Evolutionary conservation across 2,797 vertebrate genomes (phyloP).

Genomic region (Xenentodon cancila): DNA sequence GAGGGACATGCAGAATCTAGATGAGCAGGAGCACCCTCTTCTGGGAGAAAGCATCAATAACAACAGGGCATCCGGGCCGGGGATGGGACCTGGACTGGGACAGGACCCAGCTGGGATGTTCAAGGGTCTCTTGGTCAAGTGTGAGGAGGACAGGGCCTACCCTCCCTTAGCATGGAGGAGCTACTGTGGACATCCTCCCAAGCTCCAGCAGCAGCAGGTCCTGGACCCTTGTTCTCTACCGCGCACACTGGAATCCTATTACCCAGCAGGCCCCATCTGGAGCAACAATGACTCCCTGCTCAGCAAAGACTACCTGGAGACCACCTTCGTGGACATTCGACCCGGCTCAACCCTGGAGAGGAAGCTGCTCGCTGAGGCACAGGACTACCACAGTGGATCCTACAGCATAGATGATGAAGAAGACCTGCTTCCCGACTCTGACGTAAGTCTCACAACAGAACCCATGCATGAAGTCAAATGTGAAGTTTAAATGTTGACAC

Average conservation of each 20-base stretch:
- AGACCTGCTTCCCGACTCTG: constrained; percentile 83
- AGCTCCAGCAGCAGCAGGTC: constrained; percentile 81
- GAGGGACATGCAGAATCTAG: constrained; percentile 82
- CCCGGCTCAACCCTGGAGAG: constrained; percentile 78
- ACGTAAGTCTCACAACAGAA: constrained; percentile 61
- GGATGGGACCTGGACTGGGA: constrained; percentile 28
- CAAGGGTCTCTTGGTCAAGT: constrained; percentile 77
- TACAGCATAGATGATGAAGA: constrained; percentile 86
- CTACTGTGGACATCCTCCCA: constrained; percentile 72
- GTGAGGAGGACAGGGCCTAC: constrained; percentile 79
- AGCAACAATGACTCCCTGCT: constrained; percentile 76
- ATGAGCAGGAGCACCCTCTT: constrained; percentile 88
- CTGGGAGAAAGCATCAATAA: constrained; percentile 73
- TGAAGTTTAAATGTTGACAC: too few species aligned
- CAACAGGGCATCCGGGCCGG: constrained; percentile 27
- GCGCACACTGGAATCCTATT: constrained; percentile 77
- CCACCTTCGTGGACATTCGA: constrained; percentile 84
- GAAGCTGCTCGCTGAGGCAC: constrained; percentile 81
- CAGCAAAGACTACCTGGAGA: constrained; percentile 87
- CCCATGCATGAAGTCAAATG: not conserved
- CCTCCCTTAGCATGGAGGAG: constrained; percentile 73
- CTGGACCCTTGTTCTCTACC: constrained; percentile 84
- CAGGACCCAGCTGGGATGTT: constrained; percentile 58
- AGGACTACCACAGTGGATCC: constrained; percentile 83
- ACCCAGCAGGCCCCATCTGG: constrained; percentile 79